Conservation (phyloP, 2,113 vertebrate genomes). For the Pseudopodoces humilis region DNA sequence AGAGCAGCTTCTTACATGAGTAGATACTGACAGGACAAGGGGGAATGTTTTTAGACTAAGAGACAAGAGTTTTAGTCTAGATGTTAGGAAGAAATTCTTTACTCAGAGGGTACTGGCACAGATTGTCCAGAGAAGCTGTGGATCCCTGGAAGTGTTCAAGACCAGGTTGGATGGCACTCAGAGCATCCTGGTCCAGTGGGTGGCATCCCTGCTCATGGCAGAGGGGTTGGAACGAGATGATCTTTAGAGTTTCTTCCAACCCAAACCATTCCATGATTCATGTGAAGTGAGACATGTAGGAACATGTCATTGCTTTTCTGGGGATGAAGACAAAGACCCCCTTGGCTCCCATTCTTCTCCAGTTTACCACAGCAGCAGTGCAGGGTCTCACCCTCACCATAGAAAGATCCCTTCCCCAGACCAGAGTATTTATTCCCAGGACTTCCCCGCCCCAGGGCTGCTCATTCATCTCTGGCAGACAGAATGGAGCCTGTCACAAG, state of each 20-base stretch:
- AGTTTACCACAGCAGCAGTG: not conserved
- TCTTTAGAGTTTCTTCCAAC: not conserved
- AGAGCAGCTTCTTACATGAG: not conserved
- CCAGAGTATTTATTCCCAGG: slow-evolving; percentile 43
- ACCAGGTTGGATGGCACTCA: not conserved
- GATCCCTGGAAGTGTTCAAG: not conserved
- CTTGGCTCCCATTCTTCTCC: slow-evolving; percentile 30
- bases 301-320: not conserved
- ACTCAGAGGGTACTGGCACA: not conserved
- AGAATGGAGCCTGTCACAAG: slow-evolving; percentile 57
- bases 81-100: not conserved
- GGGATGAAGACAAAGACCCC: slow-evolving; percentile 22
- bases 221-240: not conserved
- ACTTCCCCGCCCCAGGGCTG: slow-evolving; percentile 15
- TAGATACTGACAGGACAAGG: not conserved
- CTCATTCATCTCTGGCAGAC: slow-evolving; percentile 30
- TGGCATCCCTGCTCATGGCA: not conserved
- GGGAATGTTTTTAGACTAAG: not conserved
- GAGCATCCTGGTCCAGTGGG: not conserved
- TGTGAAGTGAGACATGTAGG: not conserved
- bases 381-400: not conserved
- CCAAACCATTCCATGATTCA: not conserved
- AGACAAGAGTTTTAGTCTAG: not conserved
- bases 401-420: slow-evolving; percentile 11
- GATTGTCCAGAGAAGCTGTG: not conserved